phyloP scores from a whole-genome alignment of 2,113 vertebrate species.

The Atherinomorus stipes region DNA sequence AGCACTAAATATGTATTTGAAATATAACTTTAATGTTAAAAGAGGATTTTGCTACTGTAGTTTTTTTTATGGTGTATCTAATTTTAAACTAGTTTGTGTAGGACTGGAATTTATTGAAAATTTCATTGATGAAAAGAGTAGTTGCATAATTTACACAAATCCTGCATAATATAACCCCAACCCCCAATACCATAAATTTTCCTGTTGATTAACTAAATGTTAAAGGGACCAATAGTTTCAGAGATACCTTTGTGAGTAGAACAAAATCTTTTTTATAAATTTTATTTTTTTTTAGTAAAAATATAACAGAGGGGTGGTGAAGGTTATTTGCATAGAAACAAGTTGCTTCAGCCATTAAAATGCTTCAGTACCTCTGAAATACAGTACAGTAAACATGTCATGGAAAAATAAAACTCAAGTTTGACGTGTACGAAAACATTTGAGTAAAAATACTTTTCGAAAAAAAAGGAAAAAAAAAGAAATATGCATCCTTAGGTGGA shows the following conservation, averaged over 20 bases:
- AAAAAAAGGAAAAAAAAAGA: too few species aligned
- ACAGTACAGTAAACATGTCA: neutral
- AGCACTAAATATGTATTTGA: neutral
- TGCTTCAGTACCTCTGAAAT: neutral
- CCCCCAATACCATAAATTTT: too few species aligned
- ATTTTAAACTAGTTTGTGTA: too few species aligned
- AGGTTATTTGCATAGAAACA: neutral
- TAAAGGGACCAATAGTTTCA: neutral
- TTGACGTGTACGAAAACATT: neutral
- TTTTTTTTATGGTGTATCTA: neutral
- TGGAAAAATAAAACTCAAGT: neutral
- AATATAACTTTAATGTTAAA: neutral
- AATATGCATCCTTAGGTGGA: neutral
- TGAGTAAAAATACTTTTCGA: neutral
- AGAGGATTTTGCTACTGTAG: neutral
- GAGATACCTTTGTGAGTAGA: neutral
- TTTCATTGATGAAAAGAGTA: too few species aligned
- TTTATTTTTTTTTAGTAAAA: too few species aligned
- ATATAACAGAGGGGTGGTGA: too few species aligned
- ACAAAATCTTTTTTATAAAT: too few species aligned
- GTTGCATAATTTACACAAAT: too few species aligned
- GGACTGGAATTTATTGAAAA: too few species aligned
- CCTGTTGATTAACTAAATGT: too few species aligned
- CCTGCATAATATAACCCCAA: too few species aligned
- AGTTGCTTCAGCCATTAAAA: neutral